A percentile compares a stretch with the other conserved stretches of the same genome.
These are phyloP conservation scores for Misgurnus mizolepis DNA, from an alignment of 2,113 vertebrate species.

Conservation along the genomic window DNA sequence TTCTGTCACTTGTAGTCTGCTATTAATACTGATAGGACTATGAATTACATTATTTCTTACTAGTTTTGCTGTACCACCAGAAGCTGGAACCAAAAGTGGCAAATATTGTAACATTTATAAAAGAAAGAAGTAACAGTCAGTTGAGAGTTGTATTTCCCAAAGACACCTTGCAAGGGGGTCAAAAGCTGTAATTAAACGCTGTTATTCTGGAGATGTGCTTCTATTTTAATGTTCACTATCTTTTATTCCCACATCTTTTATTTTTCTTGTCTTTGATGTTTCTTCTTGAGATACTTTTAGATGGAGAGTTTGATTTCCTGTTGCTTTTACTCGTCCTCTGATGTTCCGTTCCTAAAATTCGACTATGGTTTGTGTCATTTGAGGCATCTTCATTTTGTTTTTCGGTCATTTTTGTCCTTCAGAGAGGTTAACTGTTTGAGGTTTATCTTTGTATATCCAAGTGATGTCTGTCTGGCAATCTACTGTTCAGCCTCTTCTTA, in stretches of 20 bases:
- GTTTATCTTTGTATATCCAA: background rate
- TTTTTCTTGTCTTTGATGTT: background rate
- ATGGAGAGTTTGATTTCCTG: no score
- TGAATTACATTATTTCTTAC: background rate
- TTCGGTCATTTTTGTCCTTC: no score
- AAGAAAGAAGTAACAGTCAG: background rate
- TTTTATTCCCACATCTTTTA: background rate
- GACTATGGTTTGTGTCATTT: background rate
- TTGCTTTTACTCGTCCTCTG: no score
- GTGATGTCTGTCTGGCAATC: background rate
- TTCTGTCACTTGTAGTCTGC: background rate
- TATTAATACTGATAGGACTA: background rate
- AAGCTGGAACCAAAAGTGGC: background rate
- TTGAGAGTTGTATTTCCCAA: background rate
- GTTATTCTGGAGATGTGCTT: background rate
- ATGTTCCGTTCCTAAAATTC: background rate
- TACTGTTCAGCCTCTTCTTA: background rate
- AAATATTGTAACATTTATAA: background rate
- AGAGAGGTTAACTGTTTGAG: background rate
- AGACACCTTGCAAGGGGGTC: background rate
- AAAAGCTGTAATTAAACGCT: background rate
- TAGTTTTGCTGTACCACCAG: background rate
- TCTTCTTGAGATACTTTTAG: no score
- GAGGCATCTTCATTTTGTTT: no score
- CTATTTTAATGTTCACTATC: background rate